Conservation (phyloP, 2,888 invertebrate species). For the Drosophila greeni region DNA sequence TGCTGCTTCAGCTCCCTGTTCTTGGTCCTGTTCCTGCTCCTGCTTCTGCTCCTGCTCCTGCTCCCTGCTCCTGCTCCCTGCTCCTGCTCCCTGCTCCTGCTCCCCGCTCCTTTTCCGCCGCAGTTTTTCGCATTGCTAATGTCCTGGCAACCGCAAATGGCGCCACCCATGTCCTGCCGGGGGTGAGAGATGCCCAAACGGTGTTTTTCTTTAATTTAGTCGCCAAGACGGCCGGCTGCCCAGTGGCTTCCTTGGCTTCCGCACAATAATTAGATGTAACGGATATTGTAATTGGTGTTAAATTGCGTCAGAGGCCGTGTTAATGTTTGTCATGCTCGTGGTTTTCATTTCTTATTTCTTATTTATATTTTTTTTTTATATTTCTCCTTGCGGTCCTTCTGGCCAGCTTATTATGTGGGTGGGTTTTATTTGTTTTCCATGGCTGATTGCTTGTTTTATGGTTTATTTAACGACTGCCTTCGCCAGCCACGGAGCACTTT, state of each 20-base stretch:
- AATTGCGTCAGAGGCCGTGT: conserved; percentile 76
- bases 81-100: no score
- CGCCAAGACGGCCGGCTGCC: conserved; percentile 34
- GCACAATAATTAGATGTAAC: conserved; percentile 78
- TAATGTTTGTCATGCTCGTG: conserved; percentile 67
- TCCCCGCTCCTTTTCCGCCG: conserved; percentile 2
- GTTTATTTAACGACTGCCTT: conserved; percentile 33
- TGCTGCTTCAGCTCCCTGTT: conserved; percentile 31
- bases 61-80: no score
- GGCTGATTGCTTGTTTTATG: conserved; percentile 24
- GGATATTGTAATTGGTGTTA: conserved; percentile 79
- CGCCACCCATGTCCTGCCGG: conserved; percentile 54
- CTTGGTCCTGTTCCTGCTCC: conserved; percentile 17
- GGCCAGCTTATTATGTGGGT: conserved; percentile 27
- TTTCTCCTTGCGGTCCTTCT: neutral
- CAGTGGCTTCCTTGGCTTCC: conserved; percentile 64
- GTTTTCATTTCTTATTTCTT: conserved; percentile 13
- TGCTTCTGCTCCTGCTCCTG: conserved; percentile 28
- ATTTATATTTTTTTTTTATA: neutral
- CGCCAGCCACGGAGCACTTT: conserved; percentile 33
- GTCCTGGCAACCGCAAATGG: conserved; percentile 73
- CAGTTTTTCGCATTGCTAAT: conserved; percentile 66
- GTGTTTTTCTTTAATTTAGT: conserved; percentile 73
- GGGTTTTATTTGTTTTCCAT: conserved; percentile 31
- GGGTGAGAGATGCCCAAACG: no score